Base-by-base conservation (phyloP, 2,888 invertebrate species). In the Dermolepida albohirtum region DNA sequence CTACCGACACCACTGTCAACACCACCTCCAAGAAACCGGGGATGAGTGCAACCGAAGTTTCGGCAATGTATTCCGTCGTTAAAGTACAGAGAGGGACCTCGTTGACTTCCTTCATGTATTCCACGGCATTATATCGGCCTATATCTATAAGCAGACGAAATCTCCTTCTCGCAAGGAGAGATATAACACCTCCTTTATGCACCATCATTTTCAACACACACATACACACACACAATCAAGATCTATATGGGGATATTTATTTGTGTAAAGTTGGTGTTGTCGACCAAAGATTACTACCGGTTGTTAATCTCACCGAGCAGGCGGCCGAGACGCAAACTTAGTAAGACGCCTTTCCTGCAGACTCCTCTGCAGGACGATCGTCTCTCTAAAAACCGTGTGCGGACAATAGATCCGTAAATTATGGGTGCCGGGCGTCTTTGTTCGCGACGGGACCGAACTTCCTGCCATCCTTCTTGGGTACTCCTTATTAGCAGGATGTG, bases 211-310 rank as follows among this genome's bases (percentile, higher is more conserved):
- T 17, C 17, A 2, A 17, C 40, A 41, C 40, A 27, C 16, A 14
- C 40, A 1, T 8, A 40, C 6, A 10, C 40, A 11, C 12, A 16
- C 22, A 16, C 50, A 54, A 14, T n/a, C 14, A 27, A 54, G 39
- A 39, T 17, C 39, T 14, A 16, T 34, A 54, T 17, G 40, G 34
- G 14, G 55, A 55, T 57, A 57, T 57, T 57, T 57, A 57, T 57
- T 27, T 43, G 22, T 57, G 57, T 57, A 57, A 57, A 57, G 57
- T 44, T 57, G 54, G 40, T 40, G 54, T 34, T 34, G 34, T 55
- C 54, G 54, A 22, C 47, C 57, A 22, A 57, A 43, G 57, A 57
- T 44, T 57, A 57, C 57, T 57, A 57, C 57, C 57, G 57, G 57
- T 44, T 57, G 57, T 57, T 57, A 57, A 57, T 55, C 54, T 57